Percentiles rank a stretch among this genome's conserved stretches.
Conservation (phyloP, 2,113 vertebrate species). For the Thomomys bottae region DNA sequence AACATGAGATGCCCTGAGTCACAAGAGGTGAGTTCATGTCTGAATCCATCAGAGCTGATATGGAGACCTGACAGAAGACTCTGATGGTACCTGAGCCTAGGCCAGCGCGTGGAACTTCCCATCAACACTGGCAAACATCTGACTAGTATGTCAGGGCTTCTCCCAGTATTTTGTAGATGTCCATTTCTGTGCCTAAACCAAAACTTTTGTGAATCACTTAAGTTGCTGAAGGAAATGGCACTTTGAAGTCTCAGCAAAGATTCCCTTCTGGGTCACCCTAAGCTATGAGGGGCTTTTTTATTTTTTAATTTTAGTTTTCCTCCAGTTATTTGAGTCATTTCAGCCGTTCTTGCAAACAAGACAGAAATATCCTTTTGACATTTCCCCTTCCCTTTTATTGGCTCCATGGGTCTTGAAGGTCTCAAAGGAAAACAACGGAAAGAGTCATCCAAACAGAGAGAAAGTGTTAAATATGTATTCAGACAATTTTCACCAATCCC, state of each 20-base stretch:
- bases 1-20: neutral
- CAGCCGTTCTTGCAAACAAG: conserved; percentile 27
- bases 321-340: conserved; percentile 66
- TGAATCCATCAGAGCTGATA: neutral
- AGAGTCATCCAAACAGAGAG: accelerated
- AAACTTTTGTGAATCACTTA: neutral
- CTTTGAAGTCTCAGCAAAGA: conserved; percentile 43
- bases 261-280: conserved; percentile 43
- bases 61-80: neutral
- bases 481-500: neutral
- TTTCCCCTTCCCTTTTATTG: conserved; percentile 30
- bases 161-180: neutral
- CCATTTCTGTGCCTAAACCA: neutral
- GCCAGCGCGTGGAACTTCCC: neutral
- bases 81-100: neutral
- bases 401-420: conserved; percentile 36
- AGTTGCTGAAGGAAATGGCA: conserved; percentile 33
- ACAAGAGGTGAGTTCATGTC: neutral
- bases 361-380: conserved; percentile 56
- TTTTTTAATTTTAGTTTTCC: neutral
- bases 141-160: neutral
- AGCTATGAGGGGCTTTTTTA: neutral
- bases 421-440: conserved; percentile 35
- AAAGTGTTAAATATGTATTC: neutral
- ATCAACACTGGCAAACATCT: neutral